Base-by-base conservation (phyloP, 2,113 vertebrate genomes). In the Syrrhaptes paradoxus region DNA sequence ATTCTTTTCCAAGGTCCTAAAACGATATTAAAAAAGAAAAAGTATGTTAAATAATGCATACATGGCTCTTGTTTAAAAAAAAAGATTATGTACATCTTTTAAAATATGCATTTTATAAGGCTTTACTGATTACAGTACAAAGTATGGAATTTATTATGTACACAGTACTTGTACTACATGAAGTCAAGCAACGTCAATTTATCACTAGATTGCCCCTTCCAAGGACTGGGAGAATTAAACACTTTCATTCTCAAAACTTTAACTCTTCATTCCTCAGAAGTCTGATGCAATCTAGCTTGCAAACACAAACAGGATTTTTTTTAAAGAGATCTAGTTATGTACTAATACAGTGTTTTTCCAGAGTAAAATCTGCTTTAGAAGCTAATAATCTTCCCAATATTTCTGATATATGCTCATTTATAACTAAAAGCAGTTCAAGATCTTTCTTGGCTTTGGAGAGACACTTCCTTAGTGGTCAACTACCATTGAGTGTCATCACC, bases 1-100 rank as follows among this genome's bases (percentile, higher is more conserved):
- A 98, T 99, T 99, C 98, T 99, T 99, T 98, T 99, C 99, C 99
- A 99, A 98, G 98, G 99, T 99, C 97, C 99, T 99, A 96, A 73
- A 96, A 73, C 24, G 32, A 95, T 45, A 91, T 90, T 86, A 87
- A 31, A 43, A 29, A 57, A n/a, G n/a, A 29, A 74, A 38, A 22
- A 14, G 17, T 41, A 46, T 22, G 43, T 91, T 71, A 90, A 61
- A 75, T 36, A 61, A 32, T 5, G 2, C 13, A 41, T 7, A 24
- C 2, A 9, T 5, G 7, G 7, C 4, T 38, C 54, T 55, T 41
- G 48, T 59, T 59, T 13, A 70, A 12, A 11, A 46, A 58, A 32
- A 22, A 49, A 51, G 25, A 55, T 11, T 58, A 36, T 1, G 7
- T 11, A 13, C 3, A 36, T 11, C 4, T 34, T 74, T 58, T 46